Conservation (phyloP, 2,888 invertebrate genomes). For the Limnephilus auricula region DNA sequence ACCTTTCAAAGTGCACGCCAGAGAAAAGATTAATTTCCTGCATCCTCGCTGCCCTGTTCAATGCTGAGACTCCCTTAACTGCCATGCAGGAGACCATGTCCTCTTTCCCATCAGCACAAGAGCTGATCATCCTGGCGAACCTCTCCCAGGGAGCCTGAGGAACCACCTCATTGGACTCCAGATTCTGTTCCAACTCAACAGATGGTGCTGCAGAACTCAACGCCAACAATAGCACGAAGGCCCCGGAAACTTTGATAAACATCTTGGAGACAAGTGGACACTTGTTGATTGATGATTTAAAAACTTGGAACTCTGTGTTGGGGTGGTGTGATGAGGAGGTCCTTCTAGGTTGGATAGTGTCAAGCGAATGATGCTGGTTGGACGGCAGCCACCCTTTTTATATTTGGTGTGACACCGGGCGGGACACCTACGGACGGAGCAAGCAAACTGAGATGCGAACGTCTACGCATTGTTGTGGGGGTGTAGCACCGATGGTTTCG, state of each 20-base stretch:
- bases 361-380: constrained; percentile 58
- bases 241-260: constrained; percentile 51
- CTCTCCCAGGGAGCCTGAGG: constrained; percentile 68
- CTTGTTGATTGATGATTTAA: not conserved
- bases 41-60: constrained; percentile 78
- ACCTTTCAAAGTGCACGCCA: constrained; percentile 79
- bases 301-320: not conserved
- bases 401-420: constrained; percentile 63
- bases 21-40: constrained; percentile 78
- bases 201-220: constrained; percentile 70
- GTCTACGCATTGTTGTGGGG: constrained; percentile 36
- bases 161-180: constrained; percentile 67
- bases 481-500: constrained; percentile 4
- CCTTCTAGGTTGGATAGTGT: constrained; percentile 52
- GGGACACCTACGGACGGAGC: constrained; percentile 46
- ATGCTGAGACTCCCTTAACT: constrained; percentile 77
- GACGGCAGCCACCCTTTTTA: constrained; percentile 61
- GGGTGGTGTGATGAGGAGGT: constrained; percentile 37
- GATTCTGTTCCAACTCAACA: constrained; percentile 65
- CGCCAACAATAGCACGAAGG: constrained; percentile 69
- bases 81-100: constrained; percentile 78
- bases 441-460: constrained; percentile 41
- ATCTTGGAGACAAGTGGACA: constrained; percentile 18
- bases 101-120: constrained; percentile 71
- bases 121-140: constrained; percentile 71